Evolutionary conservation across 2,797 vertebrate species (phyloP).

Genomic region (Clarias laeviceps): DNA sequence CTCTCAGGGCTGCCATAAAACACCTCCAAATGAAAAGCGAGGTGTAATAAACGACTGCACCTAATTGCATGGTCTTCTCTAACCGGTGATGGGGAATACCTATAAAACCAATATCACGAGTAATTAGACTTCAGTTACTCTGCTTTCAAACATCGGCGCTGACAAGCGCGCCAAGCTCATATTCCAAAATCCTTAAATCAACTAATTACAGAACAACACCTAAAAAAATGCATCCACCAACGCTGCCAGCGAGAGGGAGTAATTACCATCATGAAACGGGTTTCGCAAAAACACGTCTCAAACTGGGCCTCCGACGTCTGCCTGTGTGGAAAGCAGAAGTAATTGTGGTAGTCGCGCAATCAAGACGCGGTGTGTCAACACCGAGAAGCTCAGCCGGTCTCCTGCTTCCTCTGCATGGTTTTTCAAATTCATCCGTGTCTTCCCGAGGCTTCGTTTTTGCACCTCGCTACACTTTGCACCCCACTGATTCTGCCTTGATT

Average conservation of each 20-base stretch:
- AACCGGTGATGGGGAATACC: conserved; percentile 45
- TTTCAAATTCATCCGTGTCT: conserved; percentile 37
- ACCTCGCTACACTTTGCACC: conserved; percentile 49
- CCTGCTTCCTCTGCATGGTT: conserved; percentile 17
- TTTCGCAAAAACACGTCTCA: conserved; percentile 41
- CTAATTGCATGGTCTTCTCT: conserved; percentile 52
- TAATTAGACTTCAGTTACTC: conserved; percentile 45
- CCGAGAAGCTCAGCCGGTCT: conserved; percentile 14
- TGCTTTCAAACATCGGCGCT: conserved; percentile 21
- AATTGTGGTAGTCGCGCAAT: conserved; percentile 48
- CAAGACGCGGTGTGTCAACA: conserved; percentile 39
- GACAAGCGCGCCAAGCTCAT: conserved; percentile 33
- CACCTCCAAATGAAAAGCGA: conserved; percentile 51
- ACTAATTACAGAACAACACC: conserved; percentile 31
- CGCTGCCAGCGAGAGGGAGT: conserved; percentile 35
- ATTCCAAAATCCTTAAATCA: conserved; percentile 34
- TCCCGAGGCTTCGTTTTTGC: conserved; percentile 49
- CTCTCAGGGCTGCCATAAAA: conserved; percentile 56
- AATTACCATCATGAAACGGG: conserved; percentile 38
- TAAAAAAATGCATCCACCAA: background rate
- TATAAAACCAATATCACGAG: conserved; percentile 51
- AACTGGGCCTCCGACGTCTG: conserved; percentile 52
- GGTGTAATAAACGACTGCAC: conserved; percentile 47
- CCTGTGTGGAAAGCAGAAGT: conserved; percentile 37
- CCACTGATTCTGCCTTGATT: conserved; percentile 58